Evolutionary conservation across 1,140 invertebrate species (phyloP), one percentile per base, ranked within the genome.

Genomic region (Drosophila aff.): DNA sequence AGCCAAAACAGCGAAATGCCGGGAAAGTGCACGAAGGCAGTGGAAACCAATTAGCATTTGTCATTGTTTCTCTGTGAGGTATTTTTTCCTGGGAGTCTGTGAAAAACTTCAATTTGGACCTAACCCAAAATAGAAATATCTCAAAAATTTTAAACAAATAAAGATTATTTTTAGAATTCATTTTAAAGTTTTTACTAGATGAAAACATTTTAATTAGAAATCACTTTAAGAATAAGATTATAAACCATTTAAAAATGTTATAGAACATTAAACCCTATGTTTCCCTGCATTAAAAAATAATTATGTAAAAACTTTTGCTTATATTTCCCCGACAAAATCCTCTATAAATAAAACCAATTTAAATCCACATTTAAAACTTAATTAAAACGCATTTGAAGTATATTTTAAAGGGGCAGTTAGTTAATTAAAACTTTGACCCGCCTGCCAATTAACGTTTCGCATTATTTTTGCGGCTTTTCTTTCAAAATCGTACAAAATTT

Each of bases 11-110:
- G 44, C 47, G 43, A 64, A 79, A 59, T 55, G 58, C 74, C 61
- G 58, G 64, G 69, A 75, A 82, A 82, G 74, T 78, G 64, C 61
- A 47, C 47, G 13, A 57, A 60, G 59, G 52, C 53, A 65, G 74
- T 47, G 49, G 59, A 52, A 57, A 36, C 23, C 43, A 79, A 82
- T 82, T 69, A 76, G 62, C 57, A 76, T 55, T 71, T 62, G 23
- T 49, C 40, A 79, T 79, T 79, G 77, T 74, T 40, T 68, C 36
- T 26, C 10, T 26, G 6, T 21, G 21, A 5, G 3, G 13, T 16
- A 44, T 46, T 65, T 47, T 64, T 41, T 15, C 0, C 7, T 23
- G 33, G 4, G 13, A 16, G 8, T 10, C 62, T 38, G 26, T 2
- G 2, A 10, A 43, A 16, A 31, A 16, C 23, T 43, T 44, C 13